A percentile compares a stretch with the other conserved stretches of the same genome.
Evolutionary conservation across 2,113 vertebrate genomes (phyloP).

Genomic region (Dasyprocta punctata): DNA sequence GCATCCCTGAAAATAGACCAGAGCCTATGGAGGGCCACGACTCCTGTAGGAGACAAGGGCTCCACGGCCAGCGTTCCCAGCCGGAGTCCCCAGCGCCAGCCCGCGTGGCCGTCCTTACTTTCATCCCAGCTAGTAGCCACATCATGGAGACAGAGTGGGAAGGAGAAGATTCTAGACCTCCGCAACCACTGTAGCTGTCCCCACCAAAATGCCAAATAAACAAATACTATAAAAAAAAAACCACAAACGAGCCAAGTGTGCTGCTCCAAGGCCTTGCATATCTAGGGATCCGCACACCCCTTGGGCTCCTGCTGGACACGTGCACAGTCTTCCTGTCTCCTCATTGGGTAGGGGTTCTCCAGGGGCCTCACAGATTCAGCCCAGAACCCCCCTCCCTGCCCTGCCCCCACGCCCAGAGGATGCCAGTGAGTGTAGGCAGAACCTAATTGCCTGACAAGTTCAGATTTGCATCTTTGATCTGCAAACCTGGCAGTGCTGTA

Average conservation of each 20-base stretch:
- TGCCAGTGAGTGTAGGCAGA: slow-evolving; percentile 53
- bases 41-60: rapidly evolving
- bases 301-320: too few species aligned
- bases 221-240: not conserved
- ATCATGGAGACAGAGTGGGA: rapidly evolving
- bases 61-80: not conserved
- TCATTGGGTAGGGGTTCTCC: not conserved
- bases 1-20: not conserved
- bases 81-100: rapidly evolving
- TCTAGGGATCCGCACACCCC: rapidly evolving
- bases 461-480: slow-evolving; percentile 73
- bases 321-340: not conserved
- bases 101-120: not conserved
- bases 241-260: rapidly evolving
- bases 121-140: not conserved
- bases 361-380: rapidly evolving
- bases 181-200: not conserved
- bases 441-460: slow-evolving; percentile 67
- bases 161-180: not conserved
- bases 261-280: not conserved
- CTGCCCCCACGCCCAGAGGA: not conserved
- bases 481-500: not conserved
- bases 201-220: not conserved
- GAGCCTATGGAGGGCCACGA: rapidly evolving
- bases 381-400: not conserved